Base-by-base conservation (phyloP, 2,888 invertebrate genomes). In the Heliconius ethilla region DNA sequence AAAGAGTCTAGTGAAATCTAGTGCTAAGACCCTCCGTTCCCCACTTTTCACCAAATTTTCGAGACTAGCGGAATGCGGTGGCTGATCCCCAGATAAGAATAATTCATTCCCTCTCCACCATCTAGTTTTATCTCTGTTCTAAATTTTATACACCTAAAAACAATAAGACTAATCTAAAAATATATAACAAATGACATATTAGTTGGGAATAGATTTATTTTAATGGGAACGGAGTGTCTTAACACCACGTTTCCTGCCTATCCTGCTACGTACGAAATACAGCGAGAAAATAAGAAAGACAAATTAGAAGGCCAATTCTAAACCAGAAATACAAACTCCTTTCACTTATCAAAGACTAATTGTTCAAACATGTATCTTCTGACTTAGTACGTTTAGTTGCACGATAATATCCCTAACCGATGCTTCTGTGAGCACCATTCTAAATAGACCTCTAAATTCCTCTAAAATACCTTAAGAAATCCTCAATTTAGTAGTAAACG, bases 311-410 rank as follows among this genome's bases (percentile, higher is more conserved):
- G n/a, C 66, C 67, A 62, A 37, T 15, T 59, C 18, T 70, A 29
- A 70, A 63, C 29, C 45, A n/a, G 62, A 45, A 70, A 79, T 75
- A 72, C 62, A 73, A 78, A 79, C 69, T 73, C 66, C 65, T 40
- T 75, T 77, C 88, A 89, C 90, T 90, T 89, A 89, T 87, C 86
- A 85, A 87, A 84, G 88, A 89, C 89, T 90, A 90, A 90, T 90
- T 88, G 89, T 85, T 82, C 76, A 88, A 89, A 89, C 88, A 90
- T 90, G 90, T 91, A 90, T 89, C 89, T 88, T 83, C 90, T 90
- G 90, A 91, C 90, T 89, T 87, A 88, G 90, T 90, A 91, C 90
- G 89, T 91, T 91, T 88, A 86, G 88, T 85, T 85, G 84, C 83
- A 84, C 87, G 88, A 88, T 89, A 89, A 89, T 90, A 86, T 86